Evolutionary conservation across 1,140 invertebrate genomes (phyloP).

Genomic region (Heliothis virescens): DNA sequence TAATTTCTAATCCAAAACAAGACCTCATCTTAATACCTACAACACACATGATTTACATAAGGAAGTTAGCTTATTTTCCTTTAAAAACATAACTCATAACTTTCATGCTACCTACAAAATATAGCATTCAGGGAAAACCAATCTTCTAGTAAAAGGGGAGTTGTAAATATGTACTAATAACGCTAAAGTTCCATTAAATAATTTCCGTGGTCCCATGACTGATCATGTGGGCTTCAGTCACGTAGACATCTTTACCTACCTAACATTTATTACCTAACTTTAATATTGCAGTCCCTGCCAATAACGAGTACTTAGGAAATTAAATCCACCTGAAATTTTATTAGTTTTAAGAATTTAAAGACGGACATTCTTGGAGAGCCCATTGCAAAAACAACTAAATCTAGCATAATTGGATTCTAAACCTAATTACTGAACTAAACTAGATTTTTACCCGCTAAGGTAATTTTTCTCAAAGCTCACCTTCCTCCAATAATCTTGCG

Average conservation of each 20-base stretch:
- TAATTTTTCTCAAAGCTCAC: slow-evolving; percentile 82
- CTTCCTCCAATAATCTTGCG: slow-evolving; percentile 94
- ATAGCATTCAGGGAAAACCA: background rate
- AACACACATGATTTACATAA: no score
- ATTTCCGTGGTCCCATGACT: background rate
- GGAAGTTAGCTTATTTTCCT: slow-evolving; percentile 11
- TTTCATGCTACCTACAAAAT: background rate
- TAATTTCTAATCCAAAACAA: no score
- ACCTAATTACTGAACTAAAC: no score
- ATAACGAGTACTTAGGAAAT: no score
- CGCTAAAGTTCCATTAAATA: background rate
- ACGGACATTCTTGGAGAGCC: no score
- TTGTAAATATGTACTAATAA: slow-evolving; percentile 16
- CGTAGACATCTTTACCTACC: background rate
- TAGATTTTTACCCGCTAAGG: background rate
- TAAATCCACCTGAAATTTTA: no score
- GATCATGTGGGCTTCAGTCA: background rate
- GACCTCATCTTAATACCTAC: no score
- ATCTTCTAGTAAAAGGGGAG: background rate
- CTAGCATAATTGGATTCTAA: no score
- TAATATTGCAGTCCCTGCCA: background rate
- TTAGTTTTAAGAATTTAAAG: no score
- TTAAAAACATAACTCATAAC: slow-evolving; percentile 40
- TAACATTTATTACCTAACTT: background rate
- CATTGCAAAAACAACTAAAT: no score